A percentile compares a stretch with the other conserved stretches of the same genome.
phyloP scores from a whole-genome alignment of 1,140 invertebrate species.

The Forficula auricularia region DNA sequence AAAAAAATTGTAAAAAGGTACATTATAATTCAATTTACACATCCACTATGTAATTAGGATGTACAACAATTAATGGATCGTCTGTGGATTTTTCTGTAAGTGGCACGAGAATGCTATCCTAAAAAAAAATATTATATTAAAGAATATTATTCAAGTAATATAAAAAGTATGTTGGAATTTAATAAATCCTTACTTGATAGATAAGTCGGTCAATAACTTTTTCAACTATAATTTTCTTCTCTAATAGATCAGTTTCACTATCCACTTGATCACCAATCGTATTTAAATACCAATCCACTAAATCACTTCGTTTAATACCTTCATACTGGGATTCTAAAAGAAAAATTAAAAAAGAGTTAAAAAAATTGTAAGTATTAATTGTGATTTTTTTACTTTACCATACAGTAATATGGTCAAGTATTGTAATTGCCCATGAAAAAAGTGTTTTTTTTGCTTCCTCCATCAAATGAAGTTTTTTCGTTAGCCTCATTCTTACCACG shows the following conservation, averaged over 20 bases:
- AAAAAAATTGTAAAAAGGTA: no score
- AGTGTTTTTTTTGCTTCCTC: no score
- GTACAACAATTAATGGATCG: conserved; percentile 79
- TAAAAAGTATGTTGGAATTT: conserved; percentile 5
- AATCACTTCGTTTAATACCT: conserved; percentile 61
- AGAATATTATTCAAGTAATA: conserved; percentile 7
- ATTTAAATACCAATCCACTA: conserved; percentile 90
- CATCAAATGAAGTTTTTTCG: no score
- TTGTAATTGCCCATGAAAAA: no score
- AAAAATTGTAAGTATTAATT: no score
- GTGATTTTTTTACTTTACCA: no score
- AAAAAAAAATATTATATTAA: conserved; percentile 22
- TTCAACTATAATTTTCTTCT: conserved; percentile 79
- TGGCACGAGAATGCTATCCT: conserved; percentile 85
- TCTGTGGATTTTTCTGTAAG: conserved; percentile 53
- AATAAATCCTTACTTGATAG: conserved; percentile 48
- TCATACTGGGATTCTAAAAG: conserved; percentile 13
- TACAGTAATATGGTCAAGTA: no score
- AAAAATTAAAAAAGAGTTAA: conserved; percentile 2
- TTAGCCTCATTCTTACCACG: no score
- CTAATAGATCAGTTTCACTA: conserved; percentile 74
- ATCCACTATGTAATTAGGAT: conserved; percentile 88
- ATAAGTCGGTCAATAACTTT: conserved; percentile 89
- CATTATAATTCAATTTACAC: no score
- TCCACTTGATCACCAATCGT: conserved; percentile 77